These are phyloP conservation scores for Chelonus formosanus DNA, from an alignment of 2,888 invertebrate genomes.

Conservation along the genomic window DNA sequence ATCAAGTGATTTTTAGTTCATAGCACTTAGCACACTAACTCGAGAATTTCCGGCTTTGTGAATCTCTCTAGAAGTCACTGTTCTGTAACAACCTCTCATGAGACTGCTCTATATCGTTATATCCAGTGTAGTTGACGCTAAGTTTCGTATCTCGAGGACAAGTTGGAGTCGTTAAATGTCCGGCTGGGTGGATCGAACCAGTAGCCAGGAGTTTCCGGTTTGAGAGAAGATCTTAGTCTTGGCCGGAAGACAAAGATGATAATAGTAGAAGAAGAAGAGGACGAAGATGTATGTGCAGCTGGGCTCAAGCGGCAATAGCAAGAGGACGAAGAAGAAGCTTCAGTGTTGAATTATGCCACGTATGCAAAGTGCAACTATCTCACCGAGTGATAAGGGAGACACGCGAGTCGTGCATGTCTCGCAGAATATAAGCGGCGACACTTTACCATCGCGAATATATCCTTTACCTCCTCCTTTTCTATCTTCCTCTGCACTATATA, in stretches of 20 bases:
- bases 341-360: conserved; percentile 62
- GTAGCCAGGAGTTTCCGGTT: conserved; percentile 1
- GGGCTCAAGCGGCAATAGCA: too few relatives aligned
- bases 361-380: conserved; percentile 63
- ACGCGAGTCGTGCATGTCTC: conserved; percentile 61
- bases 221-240: conserved; percentile 1
- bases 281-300: too few relatives aligned
- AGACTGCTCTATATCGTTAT: not conserved
- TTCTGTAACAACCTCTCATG: conserved; percentile 19
- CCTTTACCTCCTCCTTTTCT: conserved; percentile 18
- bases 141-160: conserved; percentile 28
- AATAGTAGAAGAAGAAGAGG: conserved; percentile 15
- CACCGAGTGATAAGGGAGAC: conserved; percentile 61
- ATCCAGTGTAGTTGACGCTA: conserved; percentile 11
- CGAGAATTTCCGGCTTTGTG: conserved; percentile 28
- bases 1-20: conserved; percentile 12
- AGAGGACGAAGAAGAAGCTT: conserved; percentile 39
- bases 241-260: conserved; percentile 13
- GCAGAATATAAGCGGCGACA: conserved; percentile 58
- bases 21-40: conserved; percentile 23
- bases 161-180: conserved; percentile 29
- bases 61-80: conserved; percentile 23
- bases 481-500: conserved; percentile 8
- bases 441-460: conserved; percentile 44
- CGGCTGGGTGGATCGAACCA: conserved; percentile 14